These are phyloP conservation scores for Osedax fenrisi DNA, from an alignment of 2,888 invertebrate species.

Conservation along the genomic window DNA sequence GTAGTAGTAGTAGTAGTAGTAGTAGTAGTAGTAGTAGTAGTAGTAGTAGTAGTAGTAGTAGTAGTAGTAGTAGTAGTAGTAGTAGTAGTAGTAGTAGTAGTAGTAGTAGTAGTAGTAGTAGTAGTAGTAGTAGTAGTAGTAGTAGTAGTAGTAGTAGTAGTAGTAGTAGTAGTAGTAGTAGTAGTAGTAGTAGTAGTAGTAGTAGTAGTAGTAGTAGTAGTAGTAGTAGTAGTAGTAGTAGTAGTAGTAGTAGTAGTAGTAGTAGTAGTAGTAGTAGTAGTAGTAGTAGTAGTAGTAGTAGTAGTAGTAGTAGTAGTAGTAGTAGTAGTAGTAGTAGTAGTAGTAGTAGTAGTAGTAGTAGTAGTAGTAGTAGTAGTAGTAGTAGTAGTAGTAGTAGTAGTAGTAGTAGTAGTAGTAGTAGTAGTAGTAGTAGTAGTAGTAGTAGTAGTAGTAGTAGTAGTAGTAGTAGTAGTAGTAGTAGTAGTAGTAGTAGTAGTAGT, in stretches of 20 bases:
- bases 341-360: not conserved
- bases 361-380: not conserved
- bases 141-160: not conserved
- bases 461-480: not conserved
- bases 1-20: not conserved
- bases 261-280: not conserved
- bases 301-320: not conserved
- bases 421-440: not conserved
- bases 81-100: not conserved
- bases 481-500: not conserved
- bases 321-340: not conserved
- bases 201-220: not conserved
- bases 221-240: not conserved
- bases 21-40: not conserved
- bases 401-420: not conserved
- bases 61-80: not conserved
- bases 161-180: not conserved
- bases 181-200: not conserved
- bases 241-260: not conserved
- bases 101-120: not conserved
- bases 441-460: not conserved
- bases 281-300: not conserved
- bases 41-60: not conserved
- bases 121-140: not conserved
- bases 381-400: not conserved